Evolutionary conservation across 2,888 invertebrate genomes (phyloP), one percentile per base, ranked within the genome.

Genomic region (Stictocephala bisonia): DNA sequence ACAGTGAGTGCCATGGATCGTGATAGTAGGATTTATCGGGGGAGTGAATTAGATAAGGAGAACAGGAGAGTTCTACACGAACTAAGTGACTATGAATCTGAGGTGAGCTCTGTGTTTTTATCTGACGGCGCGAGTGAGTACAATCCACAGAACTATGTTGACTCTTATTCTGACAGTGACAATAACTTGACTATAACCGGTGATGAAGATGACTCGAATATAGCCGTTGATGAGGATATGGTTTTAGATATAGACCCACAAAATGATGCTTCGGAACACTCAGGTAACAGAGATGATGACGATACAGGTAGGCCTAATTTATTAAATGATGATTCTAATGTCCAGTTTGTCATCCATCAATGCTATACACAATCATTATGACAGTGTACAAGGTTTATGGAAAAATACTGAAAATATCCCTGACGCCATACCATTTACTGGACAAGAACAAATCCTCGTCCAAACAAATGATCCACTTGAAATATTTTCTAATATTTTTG

Each of bases 391-490:
- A 41, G 26, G 44, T 41, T 58, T 64, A 64, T 66, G 44, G 41
- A 22, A 26, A 35, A 20, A 41, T 31, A 66, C 66, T 41, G 24
- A 22, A 40, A 66, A 66, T 66, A 31, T 41, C 44, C 44, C 66
- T 41, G 41, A 35, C 6, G 40, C 20, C 7, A 31, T 41, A 26
- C 66, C 44, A 24, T 41, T 41, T 40, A 41, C 20, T 31, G 18
- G 9, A 3, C 27, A 24, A 41, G 66, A 66, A 66, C 9, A 66
- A 66, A 66, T 66, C 40, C 13, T n/a, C 44, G 41, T 66, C 22
- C 24, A 66, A 66, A 66, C 66, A 66, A 66, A 41, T 29, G 41
- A 41, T 66, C 22, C 27, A 66, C 13, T 66, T 41, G 26, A 66
- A 66, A 41, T 66, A 22, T 40, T 66, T 66, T 26, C 22, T 41